Percentiles rank a stretch among this genome's conserved stretches.
These are phyloP conservation scores for Ptilorrhoa leucosticta DNA, from an alignment of 2,113 vertebrate species.

Conservation along the genomic window DNA sequence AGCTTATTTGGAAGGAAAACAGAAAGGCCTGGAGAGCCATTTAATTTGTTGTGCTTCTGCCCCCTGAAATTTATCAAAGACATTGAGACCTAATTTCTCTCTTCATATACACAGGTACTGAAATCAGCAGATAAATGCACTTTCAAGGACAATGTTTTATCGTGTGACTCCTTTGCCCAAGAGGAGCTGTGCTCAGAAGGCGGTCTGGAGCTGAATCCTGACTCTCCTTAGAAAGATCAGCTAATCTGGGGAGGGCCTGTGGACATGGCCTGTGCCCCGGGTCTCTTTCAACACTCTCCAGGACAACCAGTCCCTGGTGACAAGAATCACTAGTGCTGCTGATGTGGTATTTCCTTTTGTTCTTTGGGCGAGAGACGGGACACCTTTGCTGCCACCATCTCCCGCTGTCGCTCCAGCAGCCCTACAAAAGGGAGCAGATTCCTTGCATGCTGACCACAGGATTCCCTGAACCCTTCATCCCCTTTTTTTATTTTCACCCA, in stretches of 20 bases:
- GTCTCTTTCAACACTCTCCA: neutral
- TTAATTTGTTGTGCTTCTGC: neutral
- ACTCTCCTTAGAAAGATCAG: neutral
- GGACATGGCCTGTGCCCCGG: neutral
- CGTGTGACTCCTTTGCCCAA: rapidly evolving
- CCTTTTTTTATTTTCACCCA: neutral
- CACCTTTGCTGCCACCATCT: neutral
- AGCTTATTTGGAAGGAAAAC: neutral
- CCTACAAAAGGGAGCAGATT: neutral
- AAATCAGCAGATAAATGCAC: neutral
- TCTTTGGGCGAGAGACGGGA: neutral
- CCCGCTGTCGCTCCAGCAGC: neutral
- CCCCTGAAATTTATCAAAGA: neutral
- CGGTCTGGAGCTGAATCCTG: neutral
- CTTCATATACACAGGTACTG: neutral
- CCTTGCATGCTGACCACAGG: neutral
- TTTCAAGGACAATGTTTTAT: neutral
- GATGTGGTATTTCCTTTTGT: conserved; percentile 28
- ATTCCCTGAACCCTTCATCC: neutral
- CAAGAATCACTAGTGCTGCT: neutral
- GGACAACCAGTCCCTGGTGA: neutral
- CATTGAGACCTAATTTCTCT: neutral
- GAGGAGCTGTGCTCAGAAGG: neutral
- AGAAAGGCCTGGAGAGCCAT: neutral
- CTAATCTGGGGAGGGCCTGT: neutral